Evolutionary conservation across 2,888 invertebrate genomes (phyloP), one percentile per base, ranked within the genome.

Genomic region (Sialis lutaria): DNA sequence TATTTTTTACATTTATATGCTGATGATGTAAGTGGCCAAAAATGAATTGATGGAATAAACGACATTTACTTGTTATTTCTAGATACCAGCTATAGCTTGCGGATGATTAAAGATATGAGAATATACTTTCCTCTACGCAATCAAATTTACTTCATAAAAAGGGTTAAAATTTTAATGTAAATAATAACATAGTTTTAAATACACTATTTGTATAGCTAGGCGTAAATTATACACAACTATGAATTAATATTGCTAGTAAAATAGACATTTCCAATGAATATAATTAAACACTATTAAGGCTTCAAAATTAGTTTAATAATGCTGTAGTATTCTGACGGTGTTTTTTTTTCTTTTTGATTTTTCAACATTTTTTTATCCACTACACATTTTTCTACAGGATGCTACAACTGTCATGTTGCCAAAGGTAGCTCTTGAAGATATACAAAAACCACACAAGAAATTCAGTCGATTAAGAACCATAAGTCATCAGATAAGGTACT

Each of bases 401-500:
- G 37, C 37, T n/a, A 10, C 37, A 37, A 70, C 74, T 32, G 72
- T 75, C 58, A 76, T 77, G 64, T 71, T 76, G 47, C 77, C 76
- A 46, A 77, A 73, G 57, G 69, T 72, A 53, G 63, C 72, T 46
- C 67, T 69, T 2, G 73, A 73, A 57, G 77, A 75, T 54, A 63
- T 70, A 6, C 61, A 68, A 50, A 72, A 70, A 59, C 71, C 73
- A 45, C 62, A 65, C 42, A 66, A 67, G 55, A 82, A 82, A 69
- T 69, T 82, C 49, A 79, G 75, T 63, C 74, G 79, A 54, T 63
- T 83, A 56, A 69, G 77, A 55, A 79, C 82, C 31, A 82, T 83
- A 55, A 79, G 82, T 56, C 79, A 82, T 64, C 83, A 83, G 67
- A 83, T 83, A 61, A 76, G 82, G 83, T 82, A 10, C 9, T 13